Percentiles rank a stretch among this genome's conserved stretches.
These are phyloP conservation scores for Empis stercorea DNA, from an alignment of 2,888 invertebrate genomes.

Conservation along the genomic window DNA sequence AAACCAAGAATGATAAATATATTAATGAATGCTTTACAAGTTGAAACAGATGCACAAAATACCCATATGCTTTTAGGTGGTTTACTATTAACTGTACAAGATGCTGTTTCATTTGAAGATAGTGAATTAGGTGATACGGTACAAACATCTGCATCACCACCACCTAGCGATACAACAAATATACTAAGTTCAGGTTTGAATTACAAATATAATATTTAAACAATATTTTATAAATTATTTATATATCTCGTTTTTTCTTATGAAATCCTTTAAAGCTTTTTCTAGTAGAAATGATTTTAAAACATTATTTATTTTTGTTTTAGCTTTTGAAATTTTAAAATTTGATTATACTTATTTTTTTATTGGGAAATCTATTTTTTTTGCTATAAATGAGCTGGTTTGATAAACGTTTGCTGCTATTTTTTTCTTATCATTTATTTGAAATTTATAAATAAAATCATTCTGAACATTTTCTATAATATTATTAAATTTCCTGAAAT, in stretches of 20 bases:
- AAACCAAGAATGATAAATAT: slow-evolving; percentile 67
- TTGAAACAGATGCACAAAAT: slow-evolving; percentile 73
- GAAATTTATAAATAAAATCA: no score
- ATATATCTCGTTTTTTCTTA: slow-evolving; percentile 1
- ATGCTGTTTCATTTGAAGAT: slow-evolving; percentile 64
- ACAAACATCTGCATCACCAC: slow-evolving; percentile 38
- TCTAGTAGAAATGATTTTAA: no score
- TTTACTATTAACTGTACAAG: slow-evolving; percentile 62
- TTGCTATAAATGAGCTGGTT: no score
- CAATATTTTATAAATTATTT: not conserved
- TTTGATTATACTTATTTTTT: no score
- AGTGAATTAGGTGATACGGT: slow-evolving; percentile 46
- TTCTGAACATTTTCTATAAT: no score
- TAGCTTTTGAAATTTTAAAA: no score
- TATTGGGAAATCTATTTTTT: no score
- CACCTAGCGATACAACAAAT: slow-evolving; percentile 36
- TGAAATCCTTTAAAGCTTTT: not conserved
- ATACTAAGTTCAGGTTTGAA: slow-evolving; percentile 54
- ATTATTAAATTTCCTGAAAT: no score
- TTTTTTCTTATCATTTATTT: no score
- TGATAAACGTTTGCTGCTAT: no score
- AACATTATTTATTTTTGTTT: no score
- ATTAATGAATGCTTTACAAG: slow-evolving; percentile 68
- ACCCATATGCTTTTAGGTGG: slow-evolving; percentile 79
- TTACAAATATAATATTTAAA: no score